phyloP scores from a whole-genome alignment of 1,140 invertebrate species.

The Drosophila melanica region DNA sequence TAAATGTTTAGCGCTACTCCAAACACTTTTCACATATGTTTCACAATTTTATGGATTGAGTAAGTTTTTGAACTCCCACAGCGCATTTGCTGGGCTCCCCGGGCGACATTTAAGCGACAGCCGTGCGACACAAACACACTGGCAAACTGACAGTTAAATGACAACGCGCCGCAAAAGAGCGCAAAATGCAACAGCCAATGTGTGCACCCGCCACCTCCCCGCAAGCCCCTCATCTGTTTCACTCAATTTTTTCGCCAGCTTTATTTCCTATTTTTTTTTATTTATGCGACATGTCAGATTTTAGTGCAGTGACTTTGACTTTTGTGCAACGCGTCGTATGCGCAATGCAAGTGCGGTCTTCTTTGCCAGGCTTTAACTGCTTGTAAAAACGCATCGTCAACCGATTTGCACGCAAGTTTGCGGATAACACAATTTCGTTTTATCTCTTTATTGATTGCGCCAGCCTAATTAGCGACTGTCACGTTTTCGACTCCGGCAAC shows the following conservation, averaged over 20 bases:
- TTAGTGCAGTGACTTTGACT: slow-evolving; percentile 47
- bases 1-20: no score
- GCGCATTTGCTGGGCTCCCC: slow-evolving; percentile 24
- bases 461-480: slow-evolving; percentile 50
- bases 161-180: slow-evolving; percentile 45
- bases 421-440: background rate
- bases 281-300: slow-evolving; percentile 41
- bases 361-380: slow-evolving; percentile 48
- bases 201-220: background rate
- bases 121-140: slow-evolving; percentile 54
- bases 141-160: slow-evolving; percentile 72
- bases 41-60: slow-evolving; percentile 14
- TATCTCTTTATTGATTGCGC: slow-evolving; percentile 47
- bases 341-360: slow-evolving; percentile 27
- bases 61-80: background rate
- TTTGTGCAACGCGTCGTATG: slow-evolving; percentile 30
- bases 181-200: slow-evolving; percentile 47
- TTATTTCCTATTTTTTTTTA: background rate
- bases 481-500: slow-evolving; percentile 47
- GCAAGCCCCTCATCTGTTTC: background rate
- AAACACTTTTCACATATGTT: slow-evolving; percentile 25
- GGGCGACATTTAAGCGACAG: slow-evolving; percentile 71
- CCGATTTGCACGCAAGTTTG: slow-evolving; percentile 4
- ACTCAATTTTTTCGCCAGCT: background rate
- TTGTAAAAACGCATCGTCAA: slow-evolving; percentile 60